Conservation (phyloP, 2,797 vertebrate species). For the Hippoglossus hippoglossus region DNA sequence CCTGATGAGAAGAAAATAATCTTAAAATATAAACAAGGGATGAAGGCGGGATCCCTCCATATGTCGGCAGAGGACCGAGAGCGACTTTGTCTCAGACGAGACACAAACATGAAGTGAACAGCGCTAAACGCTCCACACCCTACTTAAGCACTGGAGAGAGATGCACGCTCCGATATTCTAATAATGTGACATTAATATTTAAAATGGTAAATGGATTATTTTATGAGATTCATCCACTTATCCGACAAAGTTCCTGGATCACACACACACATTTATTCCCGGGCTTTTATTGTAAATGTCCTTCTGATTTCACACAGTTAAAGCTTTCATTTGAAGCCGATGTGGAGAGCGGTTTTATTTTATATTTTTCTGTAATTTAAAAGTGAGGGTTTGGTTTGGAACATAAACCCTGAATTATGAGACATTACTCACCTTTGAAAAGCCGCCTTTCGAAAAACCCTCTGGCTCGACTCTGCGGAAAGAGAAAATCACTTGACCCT, state of each 20-base stretch:
- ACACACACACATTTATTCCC: neutral
- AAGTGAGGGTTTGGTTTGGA: neutral
- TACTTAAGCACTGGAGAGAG: neutral
- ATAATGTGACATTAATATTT: slow-evolving; percentile 48
- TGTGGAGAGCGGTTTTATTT: neutral
- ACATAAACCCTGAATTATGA: slow-evolving; percentile 6
- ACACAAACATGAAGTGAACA: slow-evolving; percentile 1
- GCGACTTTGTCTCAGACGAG: no score
- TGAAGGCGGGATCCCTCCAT: neutral
- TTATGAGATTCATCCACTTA: slow-evolving; percentile 6
- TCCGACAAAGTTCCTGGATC: neutral
- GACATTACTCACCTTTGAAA: slow-evolving; percentile 2
- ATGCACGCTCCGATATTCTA: neutral
- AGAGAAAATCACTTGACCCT: neutral
- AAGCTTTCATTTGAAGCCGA: no score
- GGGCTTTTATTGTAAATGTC: neutral
- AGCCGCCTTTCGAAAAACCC: neutral
- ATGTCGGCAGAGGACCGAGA: neutral
- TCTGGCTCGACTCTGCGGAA: neutral
- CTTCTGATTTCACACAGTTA: neutral
- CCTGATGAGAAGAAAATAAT: no score
- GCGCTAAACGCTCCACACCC: slow-evolving; percentile 17
- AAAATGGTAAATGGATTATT: slow-evolving; percentile 34
- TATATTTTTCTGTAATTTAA: neutral
- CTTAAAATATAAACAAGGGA: no score